Evolutionary conservation across 2,113 vertebrate species (phyloP).

Genomic region (Notechis scutatus): DNA sequence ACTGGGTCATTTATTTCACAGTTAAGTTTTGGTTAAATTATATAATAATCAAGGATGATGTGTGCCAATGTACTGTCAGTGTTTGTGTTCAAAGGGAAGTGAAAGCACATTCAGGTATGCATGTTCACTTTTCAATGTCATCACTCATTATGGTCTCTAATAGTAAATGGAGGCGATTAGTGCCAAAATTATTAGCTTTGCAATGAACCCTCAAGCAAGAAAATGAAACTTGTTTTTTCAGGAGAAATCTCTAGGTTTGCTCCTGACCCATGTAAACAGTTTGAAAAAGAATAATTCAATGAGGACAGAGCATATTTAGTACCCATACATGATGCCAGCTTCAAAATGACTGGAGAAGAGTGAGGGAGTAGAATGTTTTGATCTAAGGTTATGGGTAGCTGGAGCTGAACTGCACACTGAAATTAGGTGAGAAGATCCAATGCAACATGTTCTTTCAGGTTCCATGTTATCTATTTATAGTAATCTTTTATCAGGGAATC

Average conservation of each 20-base stretch:
- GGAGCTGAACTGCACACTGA: neutral
- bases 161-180: neutral
- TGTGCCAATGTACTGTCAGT: neutral
- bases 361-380: neutral
- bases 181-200: neutral
- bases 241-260: neutral
- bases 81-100: conserved; percentile 7
- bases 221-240: neutral
- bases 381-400: neutral
- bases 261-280: neutral
- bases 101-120: neutral
- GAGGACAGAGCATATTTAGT: neutral
- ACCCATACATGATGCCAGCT: neutral
- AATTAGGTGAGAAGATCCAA: neutral
- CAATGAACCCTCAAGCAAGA: neutral
- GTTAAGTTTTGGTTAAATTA: neutral
- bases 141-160: neutral
- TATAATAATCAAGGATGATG: neutral
- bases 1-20: neutral
- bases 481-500: neutral
- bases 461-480: neutral
- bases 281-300: neutral
- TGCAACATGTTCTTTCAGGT: neutral
- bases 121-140: neutral
- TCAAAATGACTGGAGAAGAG: neutral